Evolutionary conservation across 2,113 vertebrate species (phyloP).

Genomic region (Nasalis larvatus): DNA sequence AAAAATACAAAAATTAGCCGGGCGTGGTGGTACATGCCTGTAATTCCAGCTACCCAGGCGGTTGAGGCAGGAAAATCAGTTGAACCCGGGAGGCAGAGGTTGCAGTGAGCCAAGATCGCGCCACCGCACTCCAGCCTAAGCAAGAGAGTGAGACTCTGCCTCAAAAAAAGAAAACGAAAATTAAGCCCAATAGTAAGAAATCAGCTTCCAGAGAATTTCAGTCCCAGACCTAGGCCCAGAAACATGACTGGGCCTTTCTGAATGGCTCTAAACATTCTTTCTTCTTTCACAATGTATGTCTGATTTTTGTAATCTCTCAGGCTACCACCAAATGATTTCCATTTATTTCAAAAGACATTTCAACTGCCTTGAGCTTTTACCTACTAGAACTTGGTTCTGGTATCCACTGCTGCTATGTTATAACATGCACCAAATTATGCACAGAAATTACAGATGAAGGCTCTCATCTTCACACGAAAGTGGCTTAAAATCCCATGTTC

Average conservation of each 20-base stretch:
- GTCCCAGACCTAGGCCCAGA: constrained; percentile 37
- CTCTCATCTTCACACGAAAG: background rate
- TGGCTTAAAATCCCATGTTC: background rate
- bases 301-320: constrained; percentile 66
- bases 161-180: background rate
- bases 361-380: constrained; percentile 54
- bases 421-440: background rate
- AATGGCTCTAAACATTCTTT: background rate
- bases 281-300: constrained; percentile 68
- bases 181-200: background rate
- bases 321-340: constrained; percentile 60
- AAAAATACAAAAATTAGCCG: no score
- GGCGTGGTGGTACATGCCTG: no score
- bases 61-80: no score
- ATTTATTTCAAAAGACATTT: constrained; percentile 74
- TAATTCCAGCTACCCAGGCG: no score
- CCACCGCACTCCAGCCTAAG: no score
- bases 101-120: no score
- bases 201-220: constrained; percentile 9
- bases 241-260: constrained; percentile 41
- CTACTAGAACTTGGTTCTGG: constrained; percentile 51
- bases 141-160: no score
- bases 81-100: no score
- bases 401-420: background rate
- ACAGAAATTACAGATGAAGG: background rate